Conservation (phyloP, 2,797 vertebrate species). For the Podarcis siculus region DNA sequence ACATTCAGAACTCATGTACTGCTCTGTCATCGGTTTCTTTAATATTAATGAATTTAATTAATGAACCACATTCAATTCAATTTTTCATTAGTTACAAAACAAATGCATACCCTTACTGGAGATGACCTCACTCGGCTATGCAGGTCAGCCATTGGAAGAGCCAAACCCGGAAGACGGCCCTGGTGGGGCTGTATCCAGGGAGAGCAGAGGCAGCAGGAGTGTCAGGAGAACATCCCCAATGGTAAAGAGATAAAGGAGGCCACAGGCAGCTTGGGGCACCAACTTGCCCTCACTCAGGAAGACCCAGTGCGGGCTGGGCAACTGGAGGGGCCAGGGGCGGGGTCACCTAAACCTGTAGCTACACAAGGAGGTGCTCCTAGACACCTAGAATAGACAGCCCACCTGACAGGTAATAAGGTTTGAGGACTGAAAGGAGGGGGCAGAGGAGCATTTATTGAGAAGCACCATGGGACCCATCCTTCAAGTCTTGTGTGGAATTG, state of each 20-base stretch:
- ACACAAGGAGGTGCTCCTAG: too few relatives aligned
- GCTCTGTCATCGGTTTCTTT: not conserved
- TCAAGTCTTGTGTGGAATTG: too few relatives aligned
- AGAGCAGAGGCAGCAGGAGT: not conserved
- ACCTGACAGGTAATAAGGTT: too few relatives aligned
- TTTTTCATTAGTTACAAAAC: not conserved
- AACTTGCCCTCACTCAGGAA: not conserved
- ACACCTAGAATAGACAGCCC: too few relatives aligned
- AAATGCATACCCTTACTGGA: not conserved
- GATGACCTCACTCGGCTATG: not conserved
- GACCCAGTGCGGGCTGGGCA: too few relatives aligned
- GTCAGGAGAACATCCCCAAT: not conserved
- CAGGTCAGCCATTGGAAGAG: not conserved
- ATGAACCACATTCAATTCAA: not conserved
- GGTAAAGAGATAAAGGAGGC: not conserved
- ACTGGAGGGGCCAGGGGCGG: too few relatives aligned
- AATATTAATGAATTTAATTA: constrained; percentile 7
- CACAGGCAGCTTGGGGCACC: too few relatives aligned
- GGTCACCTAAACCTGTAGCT: too few relatives aligned
- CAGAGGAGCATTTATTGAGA: too few relatives aligned
- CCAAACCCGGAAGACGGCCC: not conserved
- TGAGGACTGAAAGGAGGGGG: too few relatives aligned
- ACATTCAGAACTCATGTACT: constrained; percentile 8
- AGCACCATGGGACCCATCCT: too few relatives aligned
- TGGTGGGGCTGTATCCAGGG: not conserved